A percentile compares a stretch with the other conserved stretches of the same genome.
phyloP scores from a whole-genome alignment of 1,140 invertebrate species.

The Drosophila orosa region DNA sequence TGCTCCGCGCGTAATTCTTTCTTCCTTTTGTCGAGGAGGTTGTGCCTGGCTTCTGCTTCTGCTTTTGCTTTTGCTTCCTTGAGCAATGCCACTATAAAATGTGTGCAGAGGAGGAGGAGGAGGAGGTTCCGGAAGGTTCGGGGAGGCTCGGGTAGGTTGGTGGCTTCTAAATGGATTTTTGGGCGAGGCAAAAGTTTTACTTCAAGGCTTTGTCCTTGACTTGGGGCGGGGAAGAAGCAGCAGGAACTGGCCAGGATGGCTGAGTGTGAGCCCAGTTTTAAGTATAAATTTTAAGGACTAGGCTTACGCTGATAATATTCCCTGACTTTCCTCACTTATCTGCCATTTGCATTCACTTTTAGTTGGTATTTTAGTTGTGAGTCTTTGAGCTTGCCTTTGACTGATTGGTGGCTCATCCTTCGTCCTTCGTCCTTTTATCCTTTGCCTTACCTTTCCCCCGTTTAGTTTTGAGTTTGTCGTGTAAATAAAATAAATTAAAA shows the following conservation, averaged over 20 bases:
- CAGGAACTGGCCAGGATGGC: not conserved
- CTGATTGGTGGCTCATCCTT: slow-evolving; percentile 9
- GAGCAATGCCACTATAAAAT: slow-evolving; percentile 67
- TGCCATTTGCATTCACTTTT: not conserved
- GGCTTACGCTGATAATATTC: not conserved
- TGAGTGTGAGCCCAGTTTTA: not conserved
- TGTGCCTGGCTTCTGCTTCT: not conserved
- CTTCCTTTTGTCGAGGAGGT: slow-evolving; percentile 18
- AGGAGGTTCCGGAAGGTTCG: not conserved
- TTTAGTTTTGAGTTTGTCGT: slow-evolving; percentile 21
- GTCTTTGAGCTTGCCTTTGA: slow-evolving; percentile 4
- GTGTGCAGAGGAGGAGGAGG: not conserved
- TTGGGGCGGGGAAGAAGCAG: not conserved
- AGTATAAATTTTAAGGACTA: not conserved
- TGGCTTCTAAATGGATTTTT: slow-evolving; percentile 29
- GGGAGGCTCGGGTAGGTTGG: no score
- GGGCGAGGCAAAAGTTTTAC: slow-evolving; percentile 26
- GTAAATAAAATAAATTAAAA: slow-evolving; percentile 71
- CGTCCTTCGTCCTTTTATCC: not conserved
- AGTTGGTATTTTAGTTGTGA: not conserved
- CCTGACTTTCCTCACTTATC: slow-evolving; percentile 12
- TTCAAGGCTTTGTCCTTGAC: slow-evolving; percentile 47
- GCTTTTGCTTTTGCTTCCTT: slow-evolving; percentile 21
- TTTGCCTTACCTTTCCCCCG: not conserved
- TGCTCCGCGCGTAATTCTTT: slow-evolving; percentile 61